A percentile compares a stretch with the other conserved stretches of the same genome.
These are phyloP conservation scores for Coregonus sp. DNA, from an alignment of 2,797 vertebrate genomes.

Conservation along the genomic window DNA sequence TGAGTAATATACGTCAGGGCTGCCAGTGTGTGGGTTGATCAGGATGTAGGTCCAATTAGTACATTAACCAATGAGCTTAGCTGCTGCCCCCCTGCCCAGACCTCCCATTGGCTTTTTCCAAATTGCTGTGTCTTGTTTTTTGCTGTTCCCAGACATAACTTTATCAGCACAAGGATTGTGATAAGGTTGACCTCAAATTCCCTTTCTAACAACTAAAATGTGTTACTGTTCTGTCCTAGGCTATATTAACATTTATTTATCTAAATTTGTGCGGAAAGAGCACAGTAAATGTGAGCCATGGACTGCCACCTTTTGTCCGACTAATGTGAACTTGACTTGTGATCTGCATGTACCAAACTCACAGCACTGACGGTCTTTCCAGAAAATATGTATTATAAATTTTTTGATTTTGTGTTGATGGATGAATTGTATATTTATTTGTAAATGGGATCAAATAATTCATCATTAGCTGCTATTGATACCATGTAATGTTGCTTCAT, in stretches of 20 bases:
- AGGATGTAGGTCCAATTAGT: constrained; percentile 51
- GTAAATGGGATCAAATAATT: not conserved
- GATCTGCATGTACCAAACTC: not conserved
- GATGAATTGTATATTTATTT: not conserved
- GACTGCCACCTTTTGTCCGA: not conserved
- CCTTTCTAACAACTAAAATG: not conserved
- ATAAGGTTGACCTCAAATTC: constrained; percentile 4
- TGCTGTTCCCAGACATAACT: constrained; percentile 13
- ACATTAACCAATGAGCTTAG: constrained; percentile 48
- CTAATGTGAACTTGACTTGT: not conserved
- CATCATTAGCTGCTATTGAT: not conserved
- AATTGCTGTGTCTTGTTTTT: not conserved
- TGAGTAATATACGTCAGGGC: constrained; percentile 48
- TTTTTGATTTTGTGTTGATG: not conserved
- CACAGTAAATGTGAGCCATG: not conserved
- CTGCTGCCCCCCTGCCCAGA: constrained; percentile 34
- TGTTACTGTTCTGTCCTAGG: not conserved
- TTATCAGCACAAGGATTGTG: constrained; percentile 25
- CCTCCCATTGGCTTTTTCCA: constrained; percentile 50
- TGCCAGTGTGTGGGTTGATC: constrained; percentile 36
- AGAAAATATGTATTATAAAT: not conserved
- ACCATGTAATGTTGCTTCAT: no score
- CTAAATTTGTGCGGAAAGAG: not conserved
- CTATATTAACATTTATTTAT: not conserved
- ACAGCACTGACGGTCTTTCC: not conserved